Conservation (phyloP, 2,113 vertebrate genomes). For the Nesospiza acunhae region DNA sequence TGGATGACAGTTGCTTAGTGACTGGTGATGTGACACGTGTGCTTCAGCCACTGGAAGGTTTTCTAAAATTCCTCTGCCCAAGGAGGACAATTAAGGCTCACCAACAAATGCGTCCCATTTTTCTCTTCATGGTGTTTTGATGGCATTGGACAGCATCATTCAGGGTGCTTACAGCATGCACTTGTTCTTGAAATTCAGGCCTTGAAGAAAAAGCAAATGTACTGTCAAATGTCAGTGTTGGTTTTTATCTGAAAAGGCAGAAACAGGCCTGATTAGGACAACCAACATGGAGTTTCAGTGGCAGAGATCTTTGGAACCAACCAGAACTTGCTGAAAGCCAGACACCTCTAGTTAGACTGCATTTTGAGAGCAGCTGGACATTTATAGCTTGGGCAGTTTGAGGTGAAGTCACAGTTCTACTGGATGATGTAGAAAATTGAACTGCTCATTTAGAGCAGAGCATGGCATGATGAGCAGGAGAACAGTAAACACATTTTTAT, state of each 20-base stretch:
- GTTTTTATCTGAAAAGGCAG: background rate
- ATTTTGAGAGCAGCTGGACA: background rate
- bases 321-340: background rate
- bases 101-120: background rate
- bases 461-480: background rate
- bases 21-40: fast-evolving
- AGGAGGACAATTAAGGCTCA: background rate
- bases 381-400: background rate
- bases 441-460: background rate
- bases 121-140: background rate
- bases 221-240: background rate
- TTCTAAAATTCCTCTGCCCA: background rate
- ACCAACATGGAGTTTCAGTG: background rate
- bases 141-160: background rate
- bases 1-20: background rate
- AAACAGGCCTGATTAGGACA: background rate
- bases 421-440: background rate
- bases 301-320: background rate
- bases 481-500: background rate
- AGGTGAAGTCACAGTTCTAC: background rate
- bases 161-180: background rate
- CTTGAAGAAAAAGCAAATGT: background rate
- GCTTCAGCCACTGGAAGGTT: background rate
- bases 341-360: background rate
- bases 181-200: background rate